These are phyloP conservation scores for Cremastinae sp. DNA, from an alignment of 2,888 invertebrate species.

Conservation along the genomic window DNA sequence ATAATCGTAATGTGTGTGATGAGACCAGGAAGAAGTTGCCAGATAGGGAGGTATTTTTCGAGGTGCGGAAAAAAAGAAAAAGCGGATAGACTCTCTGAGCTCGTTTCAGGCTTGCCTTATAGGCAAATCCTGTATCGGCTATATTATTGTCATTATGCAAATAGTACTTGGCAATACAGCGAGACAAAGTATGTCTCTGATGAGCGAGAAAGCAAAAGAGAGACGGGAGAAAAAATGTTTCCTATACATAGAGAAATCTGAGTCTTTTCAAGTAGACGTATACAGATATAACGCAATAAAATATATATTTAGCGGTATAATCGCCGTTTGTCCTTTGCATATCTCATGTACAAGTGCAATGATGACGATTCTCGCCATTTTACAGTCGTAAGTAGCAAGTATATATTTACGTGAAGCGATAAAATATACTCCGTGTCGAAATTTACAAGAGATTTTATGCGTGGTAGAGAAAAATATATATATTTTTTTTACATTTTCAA, in stretches of 20 bases:
- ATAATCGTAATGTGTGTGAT: slow-evolving; percentile 50
- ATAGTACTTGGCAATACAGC: slow-evolving; percentile 55
- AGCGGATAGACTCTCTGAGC: slow-evolving; percentile 37
- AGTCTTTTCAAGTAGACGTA: slow-evolving; percentile 23
- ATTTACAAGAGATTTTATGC: too few species aligned
- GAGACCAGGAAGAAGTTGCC: slow-evolving; percentile 49
- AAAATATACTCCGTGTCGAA: too few species aligned
- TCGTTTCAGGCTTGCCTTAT: slow-evolving; percentile 24
- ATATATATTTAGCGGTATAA: slow-evolving; percentile 52
- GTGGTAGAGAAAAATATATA: slow-evolving; percentile 9
- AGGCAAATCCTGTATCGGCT: slow-evolving; percentile 37
- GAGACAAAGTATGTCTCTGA: slow-evolving; percentile 54
- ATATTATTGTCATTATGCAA: slow-evolving; percentile 59
- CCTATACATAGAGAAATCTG: slow-evolving; percentile 25
- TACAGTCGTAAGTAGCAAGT: slow-evolving; percentile 57
- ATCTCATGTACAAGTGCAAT: slow-evolving; percentile 8
- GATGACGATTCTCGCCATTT: slow-evolving; percentile 54
- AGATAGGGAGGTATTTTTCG: slow-evolving; percentile 18
- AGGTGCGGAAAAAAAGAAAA: slow-evolving; percentile 11
- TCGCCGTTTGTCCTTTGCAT: slow-evolving; percentile 36
- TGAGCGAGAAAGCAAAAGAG: slow-evolving; percentile 16
- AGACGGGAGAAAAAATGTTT: neutral
- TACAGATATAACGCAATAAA: slow-evolving; percentile 35
- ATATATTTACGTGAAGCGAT: slow-evolving; percentile 50
- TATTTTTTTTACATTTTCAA: too few species aligned